Evolutionary conservation across 2,888 invertebrate species (phyloP).

Genomic region (Eristalis arbustorum): DNA sequence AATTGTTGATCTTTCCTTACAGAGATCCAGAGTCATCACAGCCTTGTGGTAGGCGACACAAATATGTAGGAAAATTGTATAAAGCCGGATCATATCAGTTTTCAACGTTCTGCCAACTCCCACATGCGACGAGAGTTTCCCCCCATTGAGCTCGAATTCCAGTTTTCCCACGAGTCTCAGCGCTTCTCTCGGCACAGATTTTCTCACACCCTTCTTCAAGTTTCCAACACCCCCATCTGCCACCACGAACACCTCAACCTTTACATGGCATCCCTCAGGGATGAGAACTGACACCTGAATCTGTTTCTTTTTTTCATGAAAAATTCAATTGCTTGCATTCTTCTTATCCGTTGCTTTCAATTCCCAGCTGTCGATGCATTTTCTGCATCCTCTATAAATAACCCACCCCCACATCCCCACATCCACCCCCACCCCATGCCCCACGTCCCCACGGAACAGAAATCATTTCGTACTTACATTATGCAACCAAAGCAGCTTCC

Average conservation of each 20-base stretch:
- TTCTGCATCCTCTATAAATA: not conserved
- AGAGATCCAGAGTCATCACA: no score
- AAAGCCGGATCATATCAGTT: no score
- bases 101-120: no score
- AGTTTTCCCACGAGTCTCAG: no score
- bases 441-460: not conserved
- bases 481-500: constrained; percentile 92
- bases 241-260: not conserved
- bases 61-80: no score
- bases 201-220: not conserved
- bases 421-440: not conserved
- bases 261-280: not conserved
- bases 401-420: not conserved
- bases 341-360: not conserved
- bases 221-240: no score
- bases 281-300: not conserved
- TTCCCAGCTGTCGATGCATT: not conserved
- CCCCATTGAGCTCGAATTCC: no score
- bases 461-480: constrained; percentile 85
- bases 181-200: not conserved
- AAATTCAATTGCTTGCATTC: not conserved
- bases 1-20: no score
- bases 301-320: not conserved
- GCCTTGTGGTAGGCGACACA: no score
- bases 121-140: no score